Base-by-base conservation (phyloP, 1,140 invertebrate species). In the Medauroidea extradentata region DNA sequence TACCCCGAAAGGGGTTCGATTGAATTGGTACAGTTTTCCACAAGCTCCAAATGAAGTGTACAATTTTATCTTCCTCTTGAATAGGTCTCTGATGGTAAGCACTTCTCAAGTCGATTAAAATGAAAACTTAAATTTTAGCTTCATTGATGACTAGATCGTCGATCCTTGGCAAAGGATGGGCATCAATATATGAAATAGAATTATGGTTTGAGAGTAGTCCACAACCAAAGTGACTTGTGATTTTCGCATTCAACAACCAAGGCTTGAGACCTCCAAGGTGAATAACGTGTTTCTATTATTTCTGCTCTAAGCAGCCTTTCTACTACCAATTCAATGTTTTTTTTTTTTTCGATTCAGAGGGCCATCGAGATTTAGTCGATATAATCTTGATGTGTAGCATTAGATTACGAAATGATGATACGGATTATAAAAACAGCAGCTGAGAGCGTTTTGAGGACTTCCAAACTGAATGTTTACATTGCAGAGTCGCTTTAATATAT, bases 1-100 rank as follows among this genome's bases (percentile, higher is more conserved):
- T 0, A 71, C 43, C 2, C 70, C 73, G 61, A 71, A 71, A 23
- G 68, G 67, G 9, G 72, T 52, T 23, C 62, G 39, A 19, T 52
- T 67, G 58, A 61, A 69, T 42, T 63, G 60, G 42, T 59, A 67
- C 7, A 62, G 54, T 42, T 58, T 27, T 16, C 60, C 49, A 11
- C 46, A 16, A 24, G 55, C 55, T 25, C 52, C 55, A 52, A 62
- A 62, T 8, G 55, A 54, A 14, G 60, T 62, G 41, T 2, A 59
- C 9, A 24, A n/a, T n/a, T 51, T 18, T 13, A n/a, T 59, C 46
- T 39, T 21, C 2, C 13, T 52, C 25, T 14, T 34, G n/a, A 18
- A 57, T 61, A 27, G 43, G 53, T 19, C 49, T 18, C 38, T 61
- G 54, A 39, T 61, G 54, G 25, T 57, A 57, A 1, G 46, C 39